Percentiles rank a stretch among this genome's conserved stretches.
phyloP scores from a whole-genome alignment of 2,888 invertebrate species.

The Cephus pygmeus region DNA sequence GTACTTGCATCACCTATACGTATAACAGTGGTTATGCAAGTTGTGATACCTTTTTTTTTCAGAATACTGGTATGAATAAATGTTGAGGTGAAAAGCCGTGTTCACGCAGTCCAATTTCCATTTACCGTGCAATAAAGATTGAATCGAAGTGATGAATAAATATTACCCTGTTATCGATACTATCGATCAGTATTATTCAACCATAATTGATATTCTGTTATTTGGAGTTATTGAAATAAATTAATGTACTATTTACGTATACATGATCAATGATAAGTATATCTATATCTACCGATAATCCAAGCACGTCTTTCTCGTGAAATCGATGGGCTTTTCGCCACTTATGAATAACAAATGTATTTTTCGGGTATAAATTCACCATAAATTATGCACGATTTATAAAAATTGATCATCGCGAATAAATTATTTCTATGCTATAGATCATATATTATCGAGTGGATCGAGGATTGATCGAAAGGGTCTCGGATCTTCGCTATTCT shows the following conservation, averaged over 20 bases:
- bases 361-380: background rate
- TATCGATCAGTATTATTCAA: background rate
- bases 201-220: background rate
- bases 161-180: too few relatives aligned
- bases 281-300: too few relatives aligned
- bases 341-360: background rate
- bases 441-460: background rate
- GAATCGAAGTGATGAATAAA: too few relatives aligned
- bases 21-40: background rate
- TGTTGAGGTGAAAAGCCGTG: background rate
- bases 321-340: background rate
- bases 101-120: background rate
- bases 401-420: background rate
- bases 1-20: background rate
- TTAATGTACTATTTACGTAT: background rate
- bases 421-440: background rate
- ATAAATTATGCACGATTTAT: background rate
- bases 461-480: background rate
- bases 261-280: background rate
- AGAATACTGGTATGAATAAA: background rate
- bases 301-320: too few relatives aligned
- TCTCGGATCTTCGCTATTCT: background rate
- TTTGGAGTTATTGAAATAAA: background rate
- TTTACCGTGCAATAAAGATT: background rate
- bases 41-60: background rate